Evolutionary conservation across 2,888 invertebrate genomes (phyloP), one percentile per base, ranked within the genome.

Genomic region (Pyrrhosoma nymphula): DNA sequence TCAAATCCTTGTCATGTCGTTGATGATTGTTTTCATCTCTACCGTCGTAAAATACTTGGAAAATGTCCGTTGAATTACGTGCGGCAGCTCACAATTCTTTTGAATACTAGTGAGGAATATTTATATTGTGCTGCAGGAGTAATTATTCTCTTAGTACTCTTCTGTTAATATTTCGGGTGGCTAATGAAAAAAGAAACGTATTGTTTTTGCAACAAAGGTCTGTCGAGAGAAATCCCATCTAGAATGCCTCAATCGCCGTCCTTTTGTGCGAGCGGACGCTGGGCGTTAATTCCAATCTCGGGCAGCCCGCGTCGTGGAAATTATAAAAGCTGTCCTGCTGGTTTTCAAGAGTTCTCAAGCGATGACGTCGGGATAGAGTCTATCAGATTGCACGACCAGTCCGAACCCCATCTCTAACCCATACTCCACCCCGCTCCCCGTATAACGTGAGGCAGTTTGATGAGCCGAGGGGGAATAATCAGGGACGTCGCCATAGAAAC

Each of bases 401-500:
- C 35, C 30, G 30, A 30, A 26, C 26, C 69, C 26, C 26, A 20
- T 60, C 10, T 69, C 82, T 14, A 1, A 35, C 16, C 2, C 35
- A 23, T 82, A 1, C 35, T n/a, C 82, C 6, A 26, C n/a, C 69
- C 18, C 35, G 16, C 30, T 26, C 35, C 18, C 26, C 0, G 26
- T 69, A 26, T 69, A 23, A 69, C 35, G 82, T 82, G 82, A 82
- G 82, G 30, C 35, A 35, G 82, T 35, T 82, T 82, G 82, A 82
- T 82, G 82, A 82, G 35, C 82, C 82, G 8, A 82, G 69, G 69
- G 69, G 69, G 69, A 69, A 69, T 69, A 69, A 69, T 69, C 69
- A 69, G 69, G 69, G 26, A 35, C 35, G 35, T 82, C 82, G 82
- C 82, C 35, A 16, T 16, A n/a, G 82, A 18, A 35, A 35, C 35